phyloP scores from a whole-genome alignment of 64 coral and sea anemone genomes.

The Montipora capricornis region DNA sequence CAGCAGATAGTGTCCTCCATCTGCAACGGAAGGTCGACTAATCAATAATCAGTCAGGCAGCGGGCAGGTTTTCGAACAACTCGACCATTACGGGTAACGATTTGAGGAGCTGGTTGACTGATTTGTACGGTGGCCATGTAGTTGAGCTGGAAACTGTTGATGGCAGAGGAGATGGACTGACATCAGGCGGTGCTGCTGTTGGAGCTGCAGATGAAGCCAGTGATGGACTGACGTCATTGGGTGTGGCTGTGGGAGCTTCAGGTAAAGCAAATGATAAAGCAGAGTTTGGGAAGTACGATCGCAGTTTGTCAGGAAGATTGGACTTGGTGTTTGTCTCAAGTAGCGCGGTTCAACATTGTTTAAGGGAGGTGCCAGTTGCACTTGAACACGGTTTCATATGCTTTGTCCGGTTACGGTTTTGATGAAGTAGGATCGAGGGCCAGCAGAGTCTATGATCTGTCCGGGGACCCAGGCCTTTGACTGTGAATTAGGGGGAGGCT shows the following conservation, averaged over 20 bases:
- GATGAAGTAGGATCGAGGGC: slow-evolving; percentile 31
- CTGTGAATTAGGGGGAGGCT: not conserved
- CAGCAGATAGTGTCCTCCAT: not conserved
- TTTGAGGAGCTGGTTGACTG: slow-evolving; percentile 21
- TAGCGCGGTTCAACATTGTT: not conserved
- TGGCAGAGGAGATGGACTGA: not conserved
- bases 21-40: not conserved
- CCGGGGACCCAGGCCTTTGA: slow-evolving; percentile 34
- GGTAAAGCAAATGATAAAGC: not conserved
- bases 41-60: not conserved
- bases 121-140: not conserved
- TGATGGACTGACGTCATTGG: not conserved
- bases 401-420: slow-evolving; percentile 29
- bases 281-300: not conserved
- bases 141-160: not conserved
- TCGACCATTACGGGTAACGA: slow-evolving; percentile 43
- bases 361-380: not conserved
- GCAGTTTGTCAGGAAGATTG: slow-evolving; percentile 11
- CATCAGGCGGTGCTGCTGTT: not conserved
- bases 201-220: not conserved
- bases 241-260: not conserved
- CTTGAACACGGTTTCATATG: slow-evolving; percentile 10
- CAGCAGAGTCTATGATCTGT: slow-evolving; percentile 11
- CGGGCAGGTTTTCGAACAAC: slow-evolving; percentile 21
- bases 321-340: not conserved